Percentiles rank a stretch among this genome's conserved stretches.
Conservation (phyloP, 2,888 invertebrate genomes). For the Scaptomyza reducta region DNA sequence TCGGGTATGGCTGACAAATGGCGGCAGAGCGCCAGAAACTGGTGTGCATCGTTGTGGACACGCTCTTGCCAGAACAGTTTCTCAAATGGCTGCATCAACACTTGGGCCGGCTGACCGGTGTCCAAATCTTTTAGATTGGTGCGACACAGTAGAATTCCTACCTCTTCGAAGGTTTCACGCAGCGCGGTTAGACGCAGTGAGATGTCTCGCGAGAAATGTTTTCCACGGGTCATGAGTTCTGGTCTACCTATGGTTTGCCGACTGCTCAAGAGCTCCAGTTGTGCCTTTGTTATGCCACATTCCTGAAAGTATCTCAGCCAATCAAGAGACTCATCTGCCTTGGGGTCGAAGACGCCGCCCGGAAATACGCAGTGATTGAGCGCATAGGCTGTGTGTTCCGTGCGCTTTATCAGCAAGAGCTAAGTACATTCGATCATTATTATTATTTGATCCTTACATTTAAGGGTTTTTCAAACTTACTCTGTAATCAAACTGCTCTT, state of each 20-base stretch:
- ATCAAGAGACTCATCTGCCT: slow-evolving; percentile 87
- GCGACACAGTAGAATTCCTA: slow-evolving; percentile 90
- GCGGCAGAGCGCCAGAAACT: slow-evolving; percentile 88
- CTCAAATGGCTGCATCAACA: slow-evolving; percentile 85
- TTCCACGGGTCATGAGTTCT: slow-evolving; percentile 82
- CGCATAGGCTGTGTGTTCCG: slow-evolving; percentile 89
- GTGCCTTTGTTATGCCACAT: slow-evolving; percentile 86
- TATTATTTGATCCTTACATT: neutral
- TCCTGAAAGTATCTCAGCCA: slow-evolving; percentile 89
- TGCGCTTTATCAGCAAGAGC: slow-evolving; percentile 86
- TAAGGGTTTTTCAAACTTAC: slow-evolving; percentile 40
- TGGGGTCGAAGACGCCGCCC: slow-evolving; percentile 90
- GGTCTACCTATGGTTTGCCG: slow-evolving; percentile 63
- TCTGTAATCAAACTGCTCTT: slow-evolving; percentile 57
- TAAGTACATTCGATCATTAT: slow-evolving; percentile 26
- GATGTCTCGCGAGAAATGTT: slow-evolving; percentile 86
- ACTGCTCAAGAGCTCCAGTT: slow-evolving; percentile 83
- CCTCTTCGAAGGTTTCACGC: slow-evolving; percentile 95
- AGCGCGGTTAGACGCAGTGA: slow-evolving; percentile 93
- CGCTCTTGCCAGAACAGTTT: slow-evolving; percentile 87
- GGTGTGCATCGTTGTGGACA: slow-evolving; percentile 79
- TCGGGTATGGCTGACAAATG: slow-evolving; percentile 90
- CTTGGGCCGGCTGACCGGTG: slow-evolving; percentile 77
- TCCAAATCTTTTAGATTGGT: slow-evolving; percentile 83
- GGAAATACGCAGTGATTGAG: slow-evolving; percentile 94